Conservation (phyloP, 2,797 vertebrate species). For the Enteromius fasciolatus region DNA sequence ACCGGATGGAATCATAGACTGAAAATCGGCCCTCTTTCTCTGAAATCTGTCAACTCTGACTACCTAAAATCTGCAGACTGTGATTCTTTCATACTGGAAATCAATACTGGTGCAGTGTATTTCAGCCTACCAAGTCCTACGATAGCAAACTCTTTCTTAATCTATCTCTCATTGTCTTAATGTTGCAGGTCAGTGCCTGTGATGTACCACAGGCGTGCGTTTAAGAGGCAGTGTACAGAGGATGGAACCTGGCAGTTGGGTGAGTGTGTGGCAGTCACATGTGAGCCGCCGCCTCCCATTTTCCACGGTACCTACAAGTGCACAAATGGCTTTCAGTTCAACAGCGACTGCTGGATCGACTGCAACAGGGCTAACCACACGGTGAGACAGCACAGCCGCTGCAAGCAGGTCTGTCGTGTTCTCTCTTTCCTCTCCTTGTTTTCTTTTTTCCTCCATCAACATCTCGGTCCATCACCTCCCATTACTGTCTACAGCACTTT, state of each 20-base stretch:
- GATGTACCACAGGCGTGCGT: conserved; percentile 81
- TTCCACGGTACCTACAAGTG: conserved; percentile 95
- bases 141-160: neutral
- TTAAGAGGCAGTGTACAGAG: conserved; percentile 93
- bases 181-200: conserved; percentile 38
- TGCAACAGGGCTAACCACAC: conserved; percentile 84
- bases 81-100: neutral
- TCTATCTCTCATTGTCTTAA: neutral
- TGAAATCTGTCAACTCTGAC: neutral
- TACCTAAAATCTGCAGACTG: neutral
- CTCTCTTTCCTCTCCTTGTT: conserved; percentile 57
- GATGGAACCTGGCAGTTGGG: conserved; percentile 92
- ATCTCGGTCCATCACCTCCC: conserved; percentile 16
- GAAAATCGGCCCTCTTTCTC: neutral
- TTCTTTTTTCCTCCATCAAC: conserved; percentile 1
- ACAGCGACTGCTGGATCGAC: conserved; percentile 92
- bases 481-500: conserved; percentile 14
- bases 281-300: conserved; percentile 88
- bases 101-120: neutral
- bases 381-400: conserved; percentile 80
- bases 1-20: neutral
- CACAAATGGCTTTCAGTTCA: conserved; percentile 92
- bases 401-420: conserved; percentile 81
- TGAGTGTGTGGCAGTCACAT: conserved; percentile 90
- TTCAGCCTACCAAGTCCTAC: neutral